These are phyloP conservation scores for Sarcophaga carnaria DNA, from an alignment of 2,888 invertebrate species.

Conservation along the genomic window DNA sequence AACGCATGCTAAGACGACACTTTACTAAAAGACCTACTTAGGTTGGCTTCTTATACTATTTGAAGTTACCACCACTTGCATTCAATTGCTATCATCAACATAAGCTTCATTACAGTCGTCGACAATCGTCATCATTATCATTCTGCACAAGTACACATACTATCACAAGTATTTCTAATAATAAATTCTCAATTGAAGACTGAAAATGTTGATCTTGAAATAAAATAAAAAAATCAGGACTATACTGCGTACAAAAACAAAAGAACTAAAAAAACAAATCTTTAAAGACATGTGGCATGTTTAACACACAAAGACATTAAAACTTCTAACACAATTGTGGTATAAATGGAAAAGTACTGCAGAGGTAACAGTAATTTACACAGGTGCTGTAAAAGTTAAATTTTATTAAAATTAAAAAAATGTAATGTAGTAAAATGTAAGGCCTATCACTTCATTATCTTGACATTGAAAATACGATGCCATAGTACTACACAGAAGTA, in stretches of 20 bases:
- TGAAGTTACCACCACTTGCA: slow-evolving; percentile 28
- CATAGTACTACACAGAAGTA: no score
- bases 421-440: no score
- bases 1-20: slow-evolving; percentile 71
- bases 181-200: slow-evolving; percentile 55
- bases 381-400: no score
- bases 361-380: no score
- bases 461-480: no score
- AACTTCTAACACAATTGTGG: slow-evolving; percentile 39
- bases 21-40: slow-evolving; percentile 72
- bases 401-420: no score
- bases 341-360: slow-evolving; percentile 31
- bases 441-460: no score
- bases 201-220: slow-evolving; percentile 46
- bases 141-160: slow-evolving; percentile 41
- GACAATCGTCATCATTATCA: slow-evolving; percentile 50
- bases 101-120: slow-evolving; percentile 12
- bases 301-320: slow-evolving; percentile 58
- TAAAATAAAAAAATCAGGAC: slow-evolving; percentile 1
- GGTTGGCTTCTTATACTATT: slow-evolving; percentile 33
- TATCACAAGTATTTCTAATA: slow-evolving; percentile 58
- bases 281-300: slow-evolving; percentile 63
- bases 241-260: slow-evolving; percentile 24
- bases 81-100: slow-evolving; percentile 45
- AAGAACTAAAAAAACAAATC: slow-evolving; percentile 30